Conservation (phyloP, 2,113 vertebrate species). For the Nymphicus hollandicus region DNA sequence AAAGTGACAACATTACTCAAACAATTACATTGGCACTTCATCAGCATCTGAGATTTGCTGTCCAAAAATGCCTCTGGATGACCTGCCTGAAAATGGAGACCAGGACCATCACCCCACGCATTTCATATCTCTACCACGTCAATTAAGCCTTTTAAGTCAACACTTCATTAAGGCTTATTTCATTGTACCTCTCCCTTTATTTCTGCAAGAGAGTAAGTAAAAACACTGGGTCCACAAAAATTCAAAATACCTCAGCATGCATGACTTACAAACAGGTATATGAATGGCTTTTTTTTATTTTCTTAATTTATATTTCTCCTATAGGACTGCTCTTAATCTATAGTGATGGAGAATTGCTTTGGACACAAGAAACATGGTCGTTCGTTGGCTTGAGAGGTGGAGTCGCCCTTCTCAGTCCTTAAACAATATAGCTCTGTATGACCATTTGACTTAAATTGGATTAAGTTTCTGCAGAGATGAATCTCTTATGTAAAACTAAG, state of each 20-base stretch:
- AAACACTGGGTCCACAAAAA: background rate
- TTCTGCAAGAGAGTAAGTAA: background rate
- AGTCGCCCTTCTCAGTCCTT: background rate
- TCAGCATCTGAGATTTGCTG: background rate
- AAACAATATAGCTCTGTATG: no score
- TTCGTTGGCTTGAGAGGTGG: background rate
- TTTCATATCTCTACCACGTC: background rate
- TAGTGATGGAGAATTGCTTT: background rate
- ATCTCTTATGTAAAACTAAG: background rate
- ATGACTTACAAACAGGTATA: background rate
- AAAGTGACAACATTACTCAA: background rate
- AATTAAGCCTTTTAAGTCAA: background rate
- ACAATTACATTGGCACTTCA: background rate
- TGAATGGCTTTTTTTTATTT: background rate
- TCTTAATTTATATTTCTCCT: background rate
- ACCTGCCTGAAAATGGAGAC: background rate
- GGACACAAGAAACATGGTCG: rapidly evolving
- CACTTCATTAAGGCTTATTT: background rate
- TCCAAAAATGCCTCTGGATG: background rate
- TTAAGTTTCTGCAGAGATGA: background rate
- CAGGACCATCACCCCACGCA: rapidly evolving
- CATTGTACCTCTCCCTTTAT: background rate
- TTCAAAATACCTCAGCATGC: background rate
- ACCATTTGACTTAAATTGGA: background rate
- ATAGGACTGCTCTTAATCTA: background rate